Evolutionary conservation across 92 coral and sea anemone genomes (phyloP).

Genomic region (Montipora capitata): DNA sequence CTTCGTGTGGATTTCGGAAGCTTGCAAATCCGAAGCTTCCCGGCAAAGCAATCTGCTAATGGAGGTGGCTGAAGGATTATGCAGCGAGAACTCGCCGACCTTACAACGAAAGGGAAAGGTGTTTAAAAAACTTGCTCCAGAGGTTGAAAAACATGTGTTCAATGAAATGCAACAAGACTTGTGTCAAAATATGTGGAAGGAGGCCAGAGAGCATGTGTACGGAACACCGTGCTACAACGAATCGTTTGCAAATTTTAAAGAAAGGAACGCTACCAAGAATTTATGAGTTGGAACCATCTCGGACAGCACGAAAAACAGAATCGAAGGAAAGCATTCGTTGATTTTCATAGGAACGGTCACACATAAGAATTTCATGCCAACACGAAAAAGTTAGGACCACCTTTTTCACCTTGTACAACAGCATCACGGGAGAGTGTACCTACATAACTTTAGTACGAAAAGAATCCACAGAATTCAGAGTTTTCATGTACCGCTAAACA

Average conservation of each 20-base stretch:
- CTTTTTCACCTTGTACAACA: not conserved
- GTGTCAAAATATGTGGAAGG: slow-evolving; percentile 85
- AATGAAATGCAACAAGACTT: slow-evolving; percentile 79
- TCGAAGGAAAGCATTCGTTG: not conserved
- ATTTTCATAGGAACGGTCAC: too few relatives aligned
- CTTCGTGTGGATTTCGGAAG: slow-evolving; percentile 67
- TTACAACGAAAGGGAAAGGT: slow-evolving; percentile 83
- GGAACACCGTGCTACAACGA: slow-evolving; percentile 63
- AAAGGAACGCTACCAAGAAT: not conserved
- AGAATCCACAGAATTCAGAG: too few relatives aligned
- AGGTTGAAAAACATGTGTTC: slow-evolving; percentile 84
- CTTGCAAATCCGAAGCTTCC: slow-evolving; percentile 81
- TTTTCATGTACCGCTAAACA: too few relatives aligned
- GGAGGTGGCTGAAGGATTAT: slow-evolving; percentile 75
- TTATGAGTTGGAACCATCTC: too few relatives aligned
- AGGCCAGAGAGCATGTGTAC: slow-evolving; percentile 77
- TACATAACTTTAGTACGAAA: too few relatives aligned
- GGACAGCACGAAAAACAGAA: not conserved
- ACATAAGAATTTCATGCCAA: not conserved
- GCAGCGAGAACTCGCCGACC: slow-evolving; percentile 70
- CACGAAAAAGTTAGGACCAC: not conserved
- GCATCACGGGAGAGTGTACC: too few relatives aligned
- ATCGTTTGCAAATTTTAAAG: not conserved
- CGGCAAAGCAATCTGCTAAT: slow-evolving; percentile 74
- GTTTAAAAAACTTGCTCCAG: slow-evolving; percentile 87